phyloP scores from a whole-genome alignment of 1,140 invertebrate genomes.

The Thalassaphorura encarpata region DNA sequence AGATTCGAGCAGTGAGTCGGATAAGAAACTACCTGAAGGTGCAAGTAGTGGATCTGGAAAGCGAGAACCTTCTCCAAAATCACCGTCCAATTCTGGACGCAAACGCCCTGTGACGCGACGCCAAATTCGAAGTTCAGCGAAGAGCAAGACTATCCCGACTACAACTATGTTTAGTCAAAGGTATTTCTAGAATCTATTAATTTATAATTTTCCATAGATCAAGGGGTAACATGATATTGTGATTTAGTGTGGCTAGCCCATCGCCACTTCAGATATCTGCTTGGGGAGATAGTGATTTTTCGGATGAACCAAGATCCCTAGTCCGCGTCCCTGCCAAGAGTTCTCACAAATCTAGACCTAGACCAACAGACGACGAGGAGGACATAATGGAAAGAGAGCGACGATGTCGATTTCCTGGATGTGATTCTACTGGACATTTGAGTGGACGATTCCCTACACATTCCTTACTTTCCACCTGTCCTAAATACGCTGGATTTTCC shows the following conservation, averaged over 20 bases:
- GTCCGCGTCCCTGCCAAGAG: conserved; percentile 21
- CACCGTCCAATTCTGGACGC: no score
- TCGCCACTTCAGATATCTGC: conserved; percentile 4
- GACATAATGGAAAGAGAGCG: conserved; percentile 42
- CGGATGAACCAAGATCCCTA: conserved; percentile 18
- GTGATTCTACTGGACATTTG: conserved; percentile 80
- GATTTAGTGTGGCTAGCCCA: conserved; percentile 7
- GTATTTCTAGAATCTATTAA: background rate
- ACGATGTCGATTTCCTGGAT: conserved; percentile 74
- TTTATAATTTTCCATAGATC: background rate
- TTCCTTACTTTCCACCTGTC: conserved; percentile 24
- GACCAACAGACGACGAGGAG: conserved; percentile 19
- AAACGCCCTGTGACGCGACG: conserved; percentile 22
- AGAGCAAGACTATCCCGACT: conserved; percentile 26
- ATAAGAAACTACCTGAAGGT: conserved; percentile 5
- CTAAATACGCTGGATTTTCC: conserved; percentile 56
- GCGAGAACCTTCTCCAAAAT: conserved; percentile 1
- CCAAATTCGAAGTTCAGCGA: conserved; percentile 10
- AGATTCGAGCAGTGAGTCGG: conserved; percentile 19
- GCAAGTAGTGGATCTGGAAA: conserved; percentile 2
- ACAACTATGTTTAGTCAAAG: conserved; percentile 25
- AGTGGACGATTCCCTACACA: conserved; percentile 47
- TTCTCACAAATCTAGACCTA: conserved; percentile 14
- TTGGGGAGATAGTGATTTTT: conserved; percentile 28
- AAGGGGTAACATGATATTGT: background rate